Evolutionary conservation across 2,888 invertebrate genomes (phyloP), one percentile per base, ranked within the genome.

Genomic region (Parnassius orleans): DNA sequence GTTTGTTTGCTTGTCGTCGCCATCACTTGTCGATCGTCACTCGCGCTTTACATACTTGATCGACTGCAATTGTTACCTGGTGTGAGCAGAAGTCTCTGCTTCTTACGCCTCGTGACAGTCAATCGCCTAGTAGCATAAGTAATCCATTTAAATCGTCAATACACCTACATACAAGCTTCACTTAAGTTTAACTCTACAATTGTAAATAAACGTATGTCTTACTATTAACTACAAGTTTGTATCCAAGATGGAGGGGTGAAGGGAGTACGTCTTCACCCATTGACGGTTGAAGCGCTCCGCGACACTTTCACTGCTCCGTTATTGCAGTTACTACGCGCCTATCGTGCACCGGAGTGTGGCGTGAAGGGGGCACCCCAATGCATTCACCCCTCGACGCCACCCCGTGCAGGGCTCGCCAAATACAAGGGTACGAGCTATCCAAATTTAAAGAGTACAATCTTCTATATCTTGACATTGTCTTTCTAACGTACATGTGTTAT

Each of bases 291-390:
- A 88, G 87, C 90, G 80, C 77, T 82, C 87, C 89, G 87, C 90
- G 90, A 91, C 90, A 91, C 90, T 91, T 91, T 91, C 90, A 90
- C 90, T 91, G 84, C 87, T 86, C 89, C 86, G 90, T 87, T 90
- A 90, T 89, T 90, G 90, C 90, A 89, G 88, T 85, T 85, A 90
- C 89, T 90, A 89, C 89, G 90, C 90, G 90, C 90, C 90, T 90
- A 90, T 84, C 79, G 83, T 83, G 82, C 84, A 83, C 73, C 79
- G 81, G 83, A 81, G 80, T 80, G 72, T 75, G 79, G 76, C 69
- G 66, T 73, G 75, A 77, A 14, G 48, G 81, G 80, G 79, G 83
- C 86, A 83, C 86, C 89, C 90, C 84, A 82, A 76, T 89, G 90
- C 90, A 87, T 79, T 80, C 86, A 80, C 87, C 88, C 86, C 86